Conservation (phyloP, 2,113 vertebrate species). For the Penelope pileata region DNA sequence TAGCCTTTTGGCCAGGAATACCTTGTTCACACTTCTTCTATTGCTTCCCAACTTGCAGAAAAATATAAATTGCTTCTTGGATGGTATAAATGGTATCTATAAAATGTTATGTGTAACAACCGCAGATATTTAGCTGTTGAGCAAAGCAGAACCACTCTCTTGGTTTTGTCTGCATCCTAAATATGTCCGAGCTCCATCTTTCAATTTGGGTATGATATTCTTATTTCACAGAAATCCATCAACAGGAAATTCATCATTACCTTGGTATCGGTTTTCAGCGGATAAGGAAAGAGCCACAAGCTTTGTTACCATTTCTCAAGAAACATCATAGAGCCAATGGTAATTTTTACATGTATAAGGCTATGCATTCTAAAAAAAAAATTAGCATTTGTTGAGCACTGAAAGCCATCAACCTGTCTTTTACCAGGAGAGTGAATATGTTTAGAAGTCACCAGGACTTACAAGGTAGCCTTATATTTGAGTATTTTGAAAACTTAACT, state of each 20-base stretch:
- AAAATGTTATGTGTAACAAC: neutral
- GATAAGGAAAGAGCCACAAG: neutral
- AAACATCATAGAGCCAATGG: neutral
- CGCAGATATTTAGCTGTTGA: neutral
- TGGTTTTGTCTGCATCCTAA: neutral
- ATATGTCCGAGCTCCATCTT: neutral
- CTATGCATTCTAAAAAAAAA: neutral
- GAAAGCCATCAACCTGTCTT: neutral
- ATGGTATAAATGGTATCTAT: neutral
- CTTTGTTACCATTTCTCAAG: neutral
- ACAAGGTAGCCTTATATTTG: neutral
- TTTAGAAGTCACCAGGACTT: neutral
- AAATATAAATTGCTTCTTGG: neutral
- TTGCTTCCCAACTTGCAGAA: neutral
- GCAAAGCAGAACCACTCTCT: neutral
- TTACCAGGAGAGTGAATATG: neutral
- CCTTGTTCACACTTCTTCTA: neutral
- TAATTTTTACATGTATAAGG: neutral
- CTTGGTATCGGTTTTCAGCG: neutral
- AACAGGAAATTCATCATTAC: neutral
- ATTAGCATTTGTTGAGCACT: neutral
- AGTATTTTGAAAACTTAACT: conserved; percentile 68
- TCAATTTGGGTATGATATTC: neutral
- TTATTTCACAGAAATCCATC: neutral
- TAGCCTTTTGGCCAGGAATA: neutral